Evolutionary conservation across 2,113 vertebrate genomes (phyloP).

Genomic region (Tursiops truncatus): DNA sequence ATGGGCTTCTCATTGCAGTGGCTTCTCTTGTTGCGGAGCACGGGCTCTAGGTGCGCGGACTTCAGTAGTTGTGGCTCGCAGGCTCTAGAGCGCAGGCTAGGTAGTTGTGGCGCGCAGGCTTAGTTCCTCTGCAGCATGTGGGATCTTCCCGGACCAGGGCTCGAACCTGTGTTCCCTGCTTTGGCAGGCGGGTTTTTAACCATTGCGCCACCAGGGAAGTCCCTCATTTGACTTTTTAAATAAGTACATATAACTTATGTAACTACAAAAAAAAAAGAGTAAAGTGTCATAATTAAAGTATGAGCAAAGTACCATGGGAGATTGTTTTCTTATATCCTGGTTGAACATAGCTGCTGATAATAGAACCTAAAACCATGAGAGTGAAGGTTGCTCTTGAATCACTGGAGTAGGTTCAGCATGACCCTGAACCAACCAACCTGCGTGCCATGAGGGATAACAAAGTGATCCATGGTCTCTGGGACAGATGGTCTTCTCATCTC

Average conservation of each 20-base stretch:
- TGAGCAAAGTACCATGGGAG: not conserved
- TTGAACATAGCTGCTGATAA: not conserved
- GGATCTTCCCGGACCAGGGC: no score
- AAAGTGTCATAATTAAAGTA: not conserved
- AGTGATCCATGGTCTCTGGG: slow-evolving; percentile 59
- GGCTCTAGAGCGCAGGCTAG: no score
- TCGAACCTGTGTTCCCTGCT: no score
- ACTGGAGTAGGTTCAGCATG: slow-evolving; percentile 26
- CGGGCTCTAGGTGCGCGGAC: no score
- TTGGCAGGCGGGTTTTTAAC: no score
- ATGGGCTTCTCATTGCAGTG: no score
- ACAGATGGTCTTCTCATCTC: slow-evolving; percentile 66
- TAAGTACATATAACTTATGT: not conserved
- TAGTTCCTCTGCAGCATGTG: no score
- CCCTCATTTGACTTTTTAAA: not conserved
- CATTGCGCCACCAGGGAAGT: no score
- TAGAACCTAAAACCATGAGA: not conserved
- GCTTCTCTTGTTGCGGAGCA: no score
- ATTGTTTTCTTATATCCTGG: not conserved
- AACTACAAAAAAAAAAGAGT: not conserved
- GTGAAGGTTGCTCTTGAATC: not conserved
- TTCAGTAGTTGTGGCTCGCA: no score
- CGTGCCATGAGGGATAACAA: slow-evolving; percentile 49
- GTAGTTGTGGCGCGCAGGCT: no score
- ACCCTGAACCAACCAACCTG: slow-evolving; percentile 49